These are phyloP conservation scores for Cephus runcator DNA, from an alignment of 2,888 invertebrate genomes.

Conservation along the genomic window DNA sequence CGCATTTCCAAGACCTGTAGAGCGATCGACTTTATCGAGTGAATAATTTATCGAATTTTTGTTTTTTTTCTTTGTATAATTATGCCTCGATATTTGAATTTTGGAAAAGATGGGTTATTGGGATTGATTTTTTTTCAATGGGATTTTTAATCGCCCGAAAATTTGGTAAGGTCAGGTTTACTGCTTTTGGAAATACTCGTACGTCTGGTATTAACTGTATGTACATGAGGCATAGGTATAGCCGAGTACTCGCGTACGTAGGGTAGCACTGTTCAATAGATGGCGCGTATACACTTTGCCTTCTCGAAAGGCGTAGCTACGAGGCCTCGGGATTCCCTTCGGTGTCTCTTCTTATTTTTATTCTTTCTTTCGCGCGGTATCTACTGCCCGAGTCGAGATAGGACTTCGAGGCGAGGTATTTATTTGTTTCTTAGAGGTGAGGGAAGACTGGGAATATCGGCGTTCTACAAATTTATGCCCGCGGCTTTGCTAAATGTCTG, in stretches of 20 bases:
- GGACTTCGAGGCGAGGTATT: not conserved
- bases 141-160: not conserved
- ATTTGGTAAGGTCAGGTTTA: not conserved
- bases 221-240: not conserved
- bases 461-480: conserved; percentile 53
- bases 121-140: not conserved
- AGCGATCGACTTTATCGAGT: not conserved
- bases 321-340: not conserved
- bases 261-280: not conserved
- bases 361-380: not conserved
- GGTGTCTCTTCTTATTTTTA: not conserved
- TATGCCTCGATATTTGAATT: not conserved
- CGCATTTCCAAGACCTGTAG: conserved; percentile 42
- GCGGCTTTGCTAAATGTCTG: conserved; percentile 48
- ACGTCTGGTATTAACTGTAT: not conserved
- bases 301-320: not conserved
- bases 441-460: conserved; percentile 33
- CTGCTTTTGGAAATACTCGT: not conserved
- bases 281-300: not conserved
- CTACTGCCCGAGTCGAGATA: not conserved
- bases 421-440: not conserved
- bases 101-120: not conserved
- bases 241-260: not conserved
- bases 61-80: not conserved
- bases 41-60: not conserved